Conservation (phyloP, 2,888 invertebrate species). For the Drosophila incognita region DNA sequence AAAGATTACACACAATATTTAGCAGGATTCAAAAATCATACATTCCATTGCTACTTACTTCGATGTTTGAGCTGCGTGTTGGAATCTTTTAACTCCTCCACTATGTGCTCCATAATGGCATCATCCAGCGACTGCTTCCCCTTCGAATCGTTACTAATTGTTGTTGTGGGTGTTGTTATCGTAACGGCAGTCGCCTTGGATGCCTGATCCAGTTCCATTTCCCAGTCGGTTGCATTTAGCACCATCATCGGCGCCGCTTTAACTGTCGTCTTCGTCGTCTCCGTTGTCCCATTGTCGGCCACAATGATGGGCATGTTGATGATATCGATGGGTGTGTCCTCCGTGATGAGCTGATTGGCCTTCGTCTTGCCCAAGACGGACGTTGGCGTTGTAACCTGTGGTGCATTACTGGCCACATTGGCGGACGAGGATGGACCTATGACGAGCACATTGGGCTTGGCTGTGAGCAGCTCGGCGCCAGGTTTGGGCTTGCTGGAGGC, state of each 20-base stretch:
- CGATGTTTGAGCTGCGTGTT: slow-evolving; percentile 52
- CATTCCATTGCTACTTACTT: slow-evolving; percentile 43
- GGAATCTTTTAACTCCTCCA: slow-evolving; percentile 21
- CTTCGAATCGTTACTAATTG: slow-evolving; percentile 44
- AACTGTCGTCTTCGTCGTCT: slow-evolving; percentile 33
- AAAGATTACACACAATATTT: neutral
- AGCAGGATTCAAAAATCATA: neutral
- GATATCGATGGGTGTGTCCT: slow-evolving; percentile 87
- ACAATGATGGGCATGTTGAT: slow-evolving; percentile 84
- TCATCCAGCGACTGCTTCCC: slow-evolving; percentile 68
- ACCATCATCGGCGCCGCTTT: slow-evolving; percentile 68
- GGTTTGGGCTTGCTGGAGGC: slow-evolving; percentile 53
- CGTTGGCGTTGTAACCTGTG: slow-evolving; percentile 26
- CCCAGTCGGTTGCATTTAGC: slow-evolving; percentile 86
- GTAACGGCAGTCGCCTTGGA: slow-evolving; percentile 58
- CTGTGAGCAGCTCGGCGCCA: slow-evolving; percentile 34
- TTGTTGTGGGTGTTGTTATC: slow-evolving; percentile 32
- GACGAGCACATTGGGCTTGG: slow-evolving; percentile 79
- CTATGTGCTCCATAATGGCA: slow-evolving; percentile 64
- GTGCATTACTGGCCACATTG: slow-evolving; percentile 33
- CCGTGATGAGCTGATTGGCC: slow-evolving; percentile 85
- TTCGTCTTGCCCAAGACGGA: slow-evolving; percentile 52
- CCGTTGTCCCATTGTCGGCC: slow-evolving; percentile 70
- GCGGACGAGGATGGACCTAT: slow-evolving; percentile 62
- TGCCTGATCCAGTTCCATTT: slow-evolving; percentile 87